Evolutionary conservation across 2,797 vertebrate species (phyloP).

Genomic region (Kryptopterus vitreolus): DNA sequence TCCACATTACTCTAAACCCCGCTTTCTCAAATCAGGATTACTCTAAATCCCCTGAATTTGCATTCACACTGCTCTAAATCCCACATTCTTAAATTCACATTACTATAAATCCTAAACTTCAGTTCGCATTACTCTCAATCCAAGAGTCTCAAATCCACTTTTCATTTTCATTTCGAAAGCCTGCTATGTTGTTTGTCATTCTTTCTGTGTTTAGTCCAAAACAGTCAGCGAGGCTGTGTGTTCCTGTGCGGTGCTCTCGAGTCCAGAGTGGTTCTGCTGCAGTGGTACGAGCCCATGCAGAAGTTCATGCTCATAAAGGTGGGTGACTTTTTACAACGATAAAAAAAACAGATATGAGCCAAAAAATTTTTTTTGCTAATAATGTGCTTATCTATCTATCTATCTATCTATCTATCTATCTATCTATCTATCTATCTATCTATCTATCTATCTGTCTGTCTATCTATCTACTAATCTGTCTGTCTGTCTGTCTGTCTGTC

Average conservation of each 20-base stretch:
- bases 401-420: too few species aligned
- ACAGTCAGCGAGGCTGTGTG: constrained; percentile 67
- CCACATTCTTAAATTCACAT: background rate
- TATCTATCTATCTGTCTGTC: too few species aligned
- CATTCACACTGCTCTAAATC: background rate
- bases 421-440: too few species aligned
- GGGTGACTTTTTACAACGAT: constrained; percentile 10
- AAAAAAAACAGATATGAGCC: too few species aligned
- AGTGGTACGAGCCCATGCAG: constrained; percentile 93
- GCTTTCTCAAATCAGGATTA: background rate
- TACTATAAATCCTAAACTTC: background rate
- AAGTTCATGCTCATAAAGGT: constrained; percentile 95
- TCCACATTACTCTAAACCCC: background rate
- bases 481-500: too few species aligned
- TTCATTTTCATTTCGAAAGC: background rate
- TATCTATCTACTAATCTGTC: too few species aligned
- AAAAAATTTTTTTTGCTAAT: too few species aligned
- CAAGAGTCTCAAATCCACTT: too few species aligned
- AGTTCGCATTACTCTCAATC: too few species aligned
- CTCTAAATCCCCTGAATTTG: background rate
- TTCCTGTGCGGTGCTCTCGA: constrained; percentile 88
- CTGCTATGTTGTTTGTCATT: background rate
- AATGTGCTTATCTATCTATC: too few species aligned
- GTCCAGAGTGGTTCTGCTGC: constrained; percentile 82
- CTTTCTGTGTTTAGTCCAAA: constrained; percentile 67